Evolutionary conservation across 1,140 invertebrate species (phyloP).

Genomic region (Drosophila nannoptera): DNA sequence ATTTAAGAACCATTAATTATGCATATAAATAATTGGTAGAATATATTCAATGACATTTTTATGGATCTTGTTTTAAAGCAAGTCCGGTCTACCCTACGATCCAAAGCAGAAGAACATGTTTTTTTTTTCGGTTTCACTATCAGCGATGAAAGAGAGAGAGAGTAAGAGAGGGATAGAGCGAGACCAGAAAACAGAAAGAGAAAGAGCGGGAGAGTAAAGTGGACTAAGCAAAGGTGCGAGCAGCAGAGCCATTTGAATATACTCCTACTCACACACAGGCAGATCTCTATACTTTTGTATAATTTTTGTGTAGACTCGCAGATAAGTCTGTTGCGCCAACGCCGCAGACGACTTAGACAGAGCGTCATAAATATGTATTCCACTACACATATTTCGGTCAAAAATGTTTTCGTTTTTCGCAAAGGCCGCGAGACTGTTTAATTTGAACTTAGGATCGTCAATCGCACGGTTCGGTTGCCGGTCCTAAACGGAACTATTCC

Average conservation of each 20-base stretch:
- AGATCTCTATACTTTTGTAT: slow-evolving; percentile 19
- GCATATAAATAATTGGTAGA: slow-evolving; percentile 1
- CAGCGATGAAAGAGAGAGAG: slow-evolving; percentile 21
- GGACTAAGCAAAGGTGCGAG: slow-evolving; percentile 2
- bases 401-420: slow-evolving; percentile 68
- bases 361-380: slow-evolving; percentile 75
- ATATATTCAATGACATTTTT: slow-evolving; percentile 17
- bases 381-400: slow-evolving; percentile 41
- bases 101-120: slow-evolving; percentile 45
- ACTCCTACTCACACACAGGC: slow-evolving; percentile 2
- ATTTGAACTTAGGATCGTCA: slow-evolving; percentile 45
- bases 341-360: slow-evolving; percentile 51
- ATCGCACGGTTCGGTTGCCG: slow-evolving; percentile 58
- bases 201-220: slow-evolving; percentile 17
- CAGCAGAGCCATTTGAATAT: slow-evolving; percentile 53
- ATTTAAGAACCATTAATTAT: slow-evolving; percentile 5
- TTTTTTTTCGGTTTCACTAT: slow-evolving; percentile 52
- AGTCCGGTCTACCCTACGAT: slow-evolving; percentile 53
- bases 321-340: slow-evolving; percentile 56
- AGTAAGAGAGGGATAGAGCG: neutral
- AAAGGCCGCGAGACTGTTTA: slow-evolving; percentile 32
- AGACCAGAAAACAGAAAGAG: slow-evolving; percentile 3
- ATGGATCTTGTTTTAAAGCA: slow-evolving; percentile 39
- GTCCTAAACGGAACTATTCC: slow-evolving; percentile 62
- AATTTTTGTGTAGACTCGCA: slow-evolving; percentile 33